phyloP scores from a whole-genome alignment of 2,888 invertebrate genomes.

The Protonemura montana region DNA sequence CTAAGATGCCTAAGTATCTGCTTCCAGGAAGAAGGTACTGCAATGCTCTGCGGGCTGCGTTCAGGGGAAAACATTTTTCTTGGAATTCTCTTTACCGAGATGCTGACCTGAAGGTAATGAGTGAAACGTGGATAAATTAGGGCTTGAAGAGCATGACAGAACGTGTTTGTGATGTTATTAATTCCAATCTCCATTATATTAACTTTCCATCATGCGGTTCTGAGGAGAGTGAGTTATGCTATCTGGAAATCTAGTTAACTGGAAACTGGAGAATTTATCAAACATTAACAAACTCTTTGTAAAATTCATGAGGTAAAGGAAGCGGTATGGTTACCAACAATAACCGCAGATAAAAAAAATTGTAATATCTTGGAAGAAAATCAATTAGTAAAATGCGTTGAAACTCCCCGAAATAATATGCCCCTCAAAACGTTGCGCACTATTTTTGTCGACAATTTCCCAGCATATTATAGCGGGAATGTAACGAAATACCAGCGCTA shows the following conservation, averaged over 20 bases:
- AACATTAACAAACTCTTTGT: too few relatives aligned
- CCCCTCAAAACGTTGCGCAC: background rate
- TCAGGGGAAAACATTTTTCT: background rate
- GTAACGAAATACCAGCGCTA: background rate
- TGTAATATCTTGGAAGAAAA: too few relatives aligned
- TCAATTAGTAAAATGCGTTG: too few relatives aligned
- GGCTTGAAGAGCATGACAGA: background rate
- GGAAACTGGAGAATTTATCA: background rate
- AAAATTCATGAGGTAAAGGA: too few relatives aligned
- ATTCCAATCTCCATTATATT: background rate
- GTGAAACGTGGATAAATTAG: background rate
- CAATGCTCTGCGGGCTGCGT: background rate
- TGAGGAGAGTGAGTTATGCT: too few relatives aligned
- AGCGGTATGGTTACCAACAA: too few relatives aligned
- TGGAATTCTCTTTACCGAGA: background rate
- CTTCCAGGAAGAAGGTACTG: too few relatives aligned
- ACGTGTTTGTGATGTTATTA: background rate
- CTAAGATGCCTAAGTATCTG: too few relatives aligned
- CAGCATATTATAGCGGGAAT: background rate
- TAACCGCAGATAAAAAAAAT: too few relatives aligned
- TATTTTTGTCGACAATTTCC: background rate
- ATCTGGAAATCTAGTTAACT: background rate
- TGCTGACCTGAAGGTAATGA: background rate
- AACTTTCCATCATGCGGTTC: too few relatives aligned
- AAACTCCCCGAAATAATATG: too few relatives aligned